These are phyloP conservation scores for Fukomys damarensis DNA, from an alignment of 2,113 vertebrate species.

Conservation along the genomic window DNA sequence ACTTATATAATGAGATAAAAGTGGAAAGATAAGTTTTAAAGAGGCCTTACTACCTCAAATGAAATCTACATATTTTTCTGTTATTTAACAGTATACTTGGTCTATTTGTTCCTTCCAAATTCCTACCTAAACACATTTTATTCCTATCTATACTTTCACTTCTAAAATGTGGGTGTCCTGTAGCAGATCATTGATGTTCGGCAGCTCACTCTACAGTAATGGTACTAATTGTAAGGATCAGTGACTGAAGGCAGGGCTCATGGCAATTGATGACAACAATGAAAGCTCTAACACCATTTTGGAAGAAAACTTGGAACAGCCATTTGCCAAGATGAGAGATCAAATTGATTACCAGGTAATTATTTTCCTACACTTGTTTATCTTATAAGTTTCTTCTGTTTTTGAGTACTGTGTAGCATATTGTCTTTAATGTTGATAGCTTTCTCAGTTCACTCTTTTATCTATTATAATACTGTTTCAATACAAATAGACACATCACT, in stretches of 20 bases:
- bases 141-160: background rate
- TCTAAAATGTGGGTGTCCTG: background rate
- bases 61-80: background rate
- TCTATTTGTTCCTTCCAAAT: background rate
- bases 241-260: conserved; percentile 86
- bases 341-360: conserved; percentile 56
- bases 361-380: background rate
- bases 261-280: conserved; percentile 83
- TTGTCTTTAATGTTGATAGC: background rate
- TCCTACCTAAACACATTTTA: background rate
- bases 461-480: background rate
- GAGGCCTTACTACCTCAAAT: background rate
- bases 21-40: background rate
- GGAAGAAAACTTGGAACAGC: conserved; percentile 79
- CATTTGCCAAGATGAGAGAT: conserved; percentile 77
- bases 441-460: background rate
- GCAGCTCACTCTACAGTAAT: conserved; percentile 85
- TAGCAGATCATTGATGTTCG: conserved; percentile 79
- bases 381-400: background rate
- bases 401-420: background rate
- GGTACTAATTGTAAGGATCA: conserved; percentile 86
- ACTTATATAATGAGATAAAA: background rate
- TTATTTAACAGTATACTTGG: background rate
- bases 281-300: conserved; percentile 83
- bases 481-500: background rate